Evolutionary conservation across 2,113 vertebrate genomes (phyloP), one percentile per base, ranked within the genome.

Genomic region (Gila orcuttii): DNA sequence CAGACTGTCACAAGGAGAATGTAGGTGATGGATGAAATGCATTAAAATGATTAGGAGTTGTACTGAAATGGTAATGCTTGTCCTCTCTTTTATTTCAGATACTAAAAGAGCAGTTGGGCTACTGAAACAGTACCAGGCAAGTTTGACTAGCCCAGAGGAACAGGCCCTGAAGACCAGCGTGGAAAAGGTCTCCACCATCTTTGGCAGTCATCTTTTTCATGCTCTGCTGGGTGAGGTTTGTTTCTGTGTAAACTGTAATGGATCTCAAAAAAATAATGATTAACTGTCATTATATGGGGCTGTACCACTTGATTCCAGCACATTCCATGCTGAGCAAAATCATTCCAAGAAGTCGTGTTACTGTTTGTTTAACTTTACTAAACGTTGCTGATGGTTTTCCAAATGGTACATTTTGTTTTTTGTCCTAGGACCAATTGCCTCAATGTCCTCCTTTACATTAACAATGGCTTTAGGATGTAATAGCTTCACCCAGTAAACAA

Each of bases 171-270:
- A 95, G 92, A 94, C 92, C 90, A 96, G 92, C 13, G 95, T 97
- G 88, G 95, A 94, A 47, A 96, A 96, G 91, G 93, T 97, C 83
- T 96, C 96, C 0, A 89, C 94, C 89, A 93, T 97, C 91, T 92
- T 97, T 89, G 95, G 92, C 85, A 97, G 96, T 89, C 95, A 96
- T 85, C 95, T 97, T 87, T 97, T 97, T 89, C 95, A 95, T 90
- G 96, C 96, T 86, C 93, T 97, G 89, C 94, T 97, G 86, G 96
- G 96, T 97, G 95, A 96, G 95, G 85, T 79, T 88, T 73, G 78
- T 79, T 78, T 86, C 75, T 84, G 28, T 36, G 73, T 77, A 78
- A 83, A 77, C 57, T 78, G 64, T 69, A 55, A 59, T 42, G 36
- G 25, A 11, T 79, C 75, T 85, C 12, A 71, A 66, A 85, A 66